These are phyloP conservation scores for Onychomys arenicola DNA, from an alignment of 2,797 vertebrate species.

Conservation along the genomic window DNA sequence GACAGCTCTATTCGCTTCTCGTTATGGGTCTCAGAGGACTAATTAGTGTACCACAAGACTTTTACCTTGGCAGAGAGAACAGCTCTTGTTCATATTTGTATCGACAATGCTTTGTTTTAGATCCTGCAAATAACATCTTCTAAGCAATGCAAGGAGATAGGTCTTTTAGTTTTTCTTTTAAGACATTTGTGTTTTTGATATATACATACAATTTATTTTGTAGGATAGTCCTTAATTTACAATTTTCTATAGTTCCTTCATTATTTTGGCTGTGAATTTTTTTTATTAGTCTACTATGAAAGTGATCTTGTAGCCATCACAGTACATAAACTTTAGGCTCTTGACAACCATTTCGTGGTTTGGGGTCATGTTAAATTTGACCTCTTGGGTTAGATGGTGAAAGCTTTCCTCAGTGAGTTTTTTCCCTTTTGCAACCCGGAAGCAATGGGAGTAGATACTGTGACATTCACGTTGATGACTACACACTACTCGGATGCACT, in stretches of 20 bases:
- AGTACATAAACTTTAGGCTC: neutral
- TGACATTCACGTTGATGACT: neutral
- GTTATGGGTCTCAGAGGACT: conserved; percentile 11
- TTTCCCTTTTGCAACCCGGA: neutral
- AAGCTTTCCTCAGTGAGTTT: neutral
- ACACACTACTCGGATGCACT: neutral
- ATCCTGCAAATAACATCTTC: neutral
- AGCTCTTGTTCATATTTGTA: neutral
- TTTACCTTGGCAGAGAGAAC: neutral
- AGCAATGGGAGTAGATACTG: neutral
- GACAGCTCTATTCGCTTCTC: conserved; percentile 22
- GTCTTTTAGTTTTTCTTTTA: conserved; percentile 28
- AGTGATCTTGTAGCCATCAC: neutral
- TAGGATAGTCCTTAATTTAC: neutral
- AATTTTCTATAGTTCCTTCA: conserved; percentile 30
- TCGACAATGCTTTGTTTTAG: neutral
- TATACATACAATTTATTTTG: neutral
- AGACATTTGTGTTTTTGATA: neutral
- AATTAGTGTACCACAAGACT: conserved; percentile 5
- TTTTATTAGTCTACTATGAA: neutral
- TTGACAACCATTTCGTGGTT: neutral
- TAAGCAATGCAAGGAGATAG: neutral
- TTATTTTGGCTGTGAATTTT: neutral
- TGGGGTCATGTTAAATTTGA: conserved; percentile 13
- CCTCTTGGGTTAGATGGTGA: neutral